Conservation (phyloP, 2,888 invertebrate genomes). For the Syrphus vitripennis region DNA sequence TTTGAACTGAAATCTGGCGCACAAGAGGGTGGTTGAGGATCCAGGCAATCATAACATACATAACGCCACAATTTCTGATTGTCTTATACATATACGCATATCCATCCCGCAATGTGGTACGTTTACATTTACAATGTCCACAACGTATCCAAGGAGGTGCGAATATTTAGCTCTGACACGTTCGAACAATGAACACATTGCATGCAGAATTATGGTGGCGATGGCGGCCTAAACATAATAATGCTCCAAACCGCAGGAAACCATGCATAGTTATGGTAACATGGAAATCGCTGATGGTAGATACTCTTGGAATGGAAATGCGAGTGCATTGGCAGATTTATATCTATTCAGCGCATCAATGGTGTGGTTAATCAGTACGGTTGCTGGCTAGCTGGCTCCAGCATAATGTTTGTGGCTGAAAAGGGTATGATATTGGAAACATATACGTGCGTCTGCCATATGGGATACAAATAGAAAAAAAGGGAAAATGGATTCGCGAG, state of each 20-base stretch:
- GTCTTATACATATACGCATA: constrained; percentile 24
- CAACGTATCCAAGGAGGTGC: not conserved
- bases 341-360: constrained; percentile 48
- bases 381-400: constrained; percentile 10
- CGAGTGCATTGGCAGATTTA: constrained; percentile 52
- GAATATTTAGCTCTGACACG: constrained; percentile 41
- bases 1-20: constrained; percentile 14
- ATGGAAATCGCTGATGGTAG: constrained; percentile 17
- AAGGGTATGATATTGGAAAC: not conserved
- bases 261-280: constrained; percentile 35
- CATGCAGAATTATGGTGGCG: constrained; percentile 45
- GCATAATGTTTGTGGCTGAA: not conserved
- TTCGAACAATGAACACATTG: constrained; percentile 23
- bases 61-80: constrained; percentile 48
- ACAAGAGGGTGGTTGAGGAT: not conserved
- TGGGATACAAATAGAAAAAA: not conserved
- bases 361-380: constrained; percentile 43
- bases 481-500: constrained; percentile 32
- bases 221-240: constrained; percentile 53
- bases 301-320: constrained; percentile 18
- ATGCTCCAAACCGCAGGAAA: constrained; percentile 51
- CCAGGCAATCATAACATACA: not conserved
- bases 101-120: constrained; percentile 43
- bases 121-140: too few species aligned
- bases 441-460: constrained; percentile 39